phyloP scores from a whole-genome alignment of 2,113 vertebrate species.

The Heterochromis multidens region DNA sequence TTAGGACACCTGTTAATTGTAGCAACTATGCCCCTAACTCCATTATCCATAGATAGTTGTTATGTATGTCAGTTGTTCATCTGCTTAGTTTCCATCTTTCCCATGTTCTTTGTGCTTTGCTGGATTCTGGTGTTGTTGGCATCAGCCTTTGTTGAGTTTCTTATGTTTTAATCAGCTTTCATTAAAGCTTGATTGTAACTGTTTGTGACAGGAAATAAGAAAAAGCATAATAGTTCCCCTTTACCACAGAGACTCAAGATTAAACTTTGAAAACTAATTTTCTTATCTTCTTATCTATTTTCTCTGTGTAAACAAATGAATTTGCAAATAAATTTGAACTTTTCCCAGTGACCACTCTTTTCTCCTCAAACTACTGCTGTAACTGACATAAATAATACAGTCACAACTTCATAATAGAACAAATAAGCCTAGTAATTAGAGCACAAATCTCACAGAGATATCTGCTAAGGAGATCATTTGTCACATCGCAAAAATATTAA shows the following conservation, averaged over 20 bases:
- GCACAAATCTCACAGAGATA: conserved; percentile 9
- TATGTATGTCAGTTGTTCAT: neutral
- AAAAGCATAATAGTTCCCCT: neutral
- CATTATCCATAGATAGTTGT: neutral
- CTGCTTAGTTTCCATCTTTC: neutral
- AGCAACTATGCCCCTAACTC: neutral
- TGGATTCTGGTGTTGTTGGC: neutral
- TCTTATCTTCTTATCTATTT: accelerated
- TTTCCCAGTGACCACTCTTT: neutral
- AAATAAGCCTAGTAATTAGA: conserved; percentile 22
- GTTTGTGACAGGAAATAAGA: neutral
- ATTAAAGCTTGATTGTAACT: neutral
- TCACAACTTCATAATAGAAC: neutral
- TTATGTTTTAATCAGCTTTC: neutral
- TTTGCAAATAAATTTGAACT: neutral
- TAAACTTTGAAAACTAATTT: neutral
- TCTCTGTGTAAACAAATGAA: neutral
- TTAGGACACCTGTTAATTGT: neutral
- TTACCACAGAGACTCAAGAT: neutral
- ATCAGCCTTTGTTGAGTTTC: neutral
- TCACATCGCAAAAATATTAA: neutral
- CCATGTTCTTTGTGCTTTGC: neutral
- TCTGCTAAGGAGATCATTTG: conserved; percentile 1
- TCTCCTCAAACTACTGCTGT: neutral
- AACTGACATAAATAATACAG: neutral